Percentiles rank a stretch among this genome's conserved stretches.
phyloP scores from a whole-genome alignment of 2,113 vertebrate species.

The Machaerirhynchus nigripectus region DNA sequence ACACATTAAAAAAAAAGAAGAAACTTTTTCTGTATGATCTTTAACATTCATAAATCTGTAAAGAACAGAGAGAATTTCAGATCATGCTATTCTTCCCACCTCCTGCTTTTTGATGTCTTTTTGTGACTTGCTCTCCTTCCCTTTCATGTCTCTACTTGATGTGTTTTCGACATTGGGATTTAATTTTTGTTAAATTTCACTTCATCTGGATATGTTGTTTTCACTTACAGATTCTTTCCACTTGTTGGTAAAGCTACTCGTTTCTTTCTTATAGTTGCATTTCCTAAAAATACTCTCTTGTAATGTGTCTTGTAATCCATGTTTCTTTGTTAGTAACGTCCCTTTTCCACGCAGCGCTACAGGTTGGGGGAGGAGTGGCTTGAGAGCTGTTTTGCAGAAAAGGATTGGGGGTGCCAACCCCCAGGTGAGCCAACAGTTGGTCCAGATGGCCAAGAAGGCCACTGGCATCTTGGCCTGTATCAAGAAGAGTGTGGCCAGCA shows the following conservation, averaged over 20 bases:
- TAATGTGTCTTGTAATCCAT: neutral
- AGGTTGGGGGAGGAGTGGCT: neutral
- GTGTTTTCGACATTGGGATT: neutral
- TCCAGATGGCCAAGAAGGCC: neutral
- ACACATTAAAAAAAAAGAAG: neutral
- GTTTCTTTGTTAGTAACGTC: neutral
- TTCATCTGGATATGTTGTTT: neutral
- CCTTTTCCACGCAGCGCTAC: neutral
- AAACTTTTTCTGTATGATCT: neutral
- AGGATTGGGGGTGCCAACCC: neutral
- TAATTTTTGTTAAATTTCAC: conserved; percentile 2
- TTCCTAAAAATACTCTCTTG: neutral
- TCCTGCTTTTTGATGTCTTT: neutral
- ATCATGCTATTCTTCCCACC: neutral
- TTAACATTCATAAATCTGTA: neutral
- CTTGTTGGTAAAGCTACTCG: neutral
- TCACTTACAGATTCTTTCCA: neutral
- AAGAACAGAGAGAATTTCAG: conserved; percentile 25
- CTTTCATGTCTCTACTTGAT: conserved; percentile 22
- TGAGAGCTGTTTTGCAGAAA: neutral
- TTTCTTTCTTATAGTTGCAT: neutral
- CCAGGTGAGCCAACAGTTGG: neutral
- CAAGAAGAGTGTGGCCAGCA: neutral
- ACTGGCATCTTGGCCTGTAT: neutral
- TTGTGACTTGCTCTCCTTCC: neutral